Evolutionary conservation across 2,797 vertebrate genomes (phyloP), one percentile per base, ranked within the genome.

Genomic region (Sebastolobus altivelis): DNA sequence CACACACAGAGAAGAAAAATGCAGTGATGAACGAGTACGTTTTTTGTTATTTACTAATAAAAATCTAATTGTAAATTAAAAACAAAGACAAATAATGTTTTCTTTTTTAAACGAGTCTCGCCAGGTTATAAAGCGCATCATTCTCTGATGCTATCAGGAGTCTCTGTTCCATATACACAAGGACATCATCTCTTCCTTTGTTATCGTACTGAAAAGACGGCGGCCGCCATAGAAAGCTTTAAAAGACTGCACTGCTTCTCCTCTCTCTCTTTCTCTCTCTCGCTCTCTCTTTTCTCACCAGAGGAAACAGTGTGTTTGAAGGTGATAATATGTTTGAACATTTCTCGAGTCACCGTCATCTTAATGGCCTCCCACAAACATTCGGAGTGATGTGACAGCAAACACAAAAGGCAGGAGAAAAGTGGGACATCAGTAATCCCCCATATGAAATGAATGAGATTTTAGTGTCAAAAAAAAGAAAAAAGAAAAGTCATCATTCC

Each of bases 401-500:
- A 85, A 80, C 63, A 82, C 72, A 83, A 88, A 84, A 71, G 72
- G 63, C 37, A 74, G 55, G 61, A 81, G 35, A 77, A 87, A 91
- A 88, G 65, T 83, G 75, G 72, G 82, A 86, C 80, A 86, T 73
- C 80, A 62, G 38, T 86, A 85, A 91, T 92, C 81, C 79, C 59
- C 29, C 3, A 14, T 83, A 77, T 82, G 79, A 91, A 88, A 87
- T 79, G 63, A 90, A 80, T 72, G 46, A 72, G 82, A 80, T 81
- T 86, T 79, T 71, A 43, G 55, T 79, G 63, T 60, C 5, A 69
- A 77, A 75, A 75, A 83, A 63, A 7, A 8, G 25, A 63, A 37
- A 43, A 29, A 74, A 13, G 25, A 65, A 61, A 77, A 69, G 43
- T 22, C 33, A 72, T 65, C n/a, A 68, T 62, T 79, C 29, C 56